Evolutionary conservation across 1,140 invertebrate genomes (phyloP).

Genomic region (Nymphalis io): DNA sequence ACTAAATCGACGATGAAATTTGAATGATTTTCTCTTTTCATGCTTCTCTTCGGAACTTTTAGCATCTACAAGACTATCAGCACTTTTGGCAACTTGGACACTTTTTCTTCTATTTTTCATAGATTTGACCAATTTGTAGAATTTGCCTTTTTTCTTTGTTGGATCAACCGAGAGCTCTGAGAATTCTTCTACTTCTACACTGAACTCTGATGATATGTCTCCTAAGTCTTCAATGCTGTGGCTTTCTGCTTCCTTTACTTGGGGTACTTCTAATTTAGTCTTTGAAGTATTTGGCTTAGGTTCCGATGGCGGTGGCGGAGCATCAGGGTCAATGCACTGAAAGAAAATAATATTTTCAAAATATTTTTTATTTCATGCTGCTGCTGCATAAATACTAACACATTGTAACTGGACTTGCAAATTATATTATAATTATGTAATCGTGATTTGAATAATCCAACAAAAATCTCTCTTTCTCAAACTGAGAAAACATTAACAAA

Average conservation of each 20-base stretch:
- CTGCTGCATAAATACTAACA: too few species aligned
- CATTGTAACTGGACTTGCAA: too few species aligned
- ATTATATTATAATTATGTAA: too few species aligned
- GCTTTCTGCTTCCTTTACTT: constrained; percentile 57
- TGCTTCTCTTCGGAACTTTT: constrained; percentile 59
- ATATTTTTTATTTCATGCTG: too few species aligned
- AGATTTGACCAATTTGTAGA: constrained; percentile 71
- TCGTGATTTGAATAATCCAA: too few species aligned
- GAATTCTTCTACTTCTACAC: constrained; percentile 73
- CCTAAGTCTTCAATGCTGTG: constrained; percentile 74
- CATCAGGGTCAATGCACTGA: constrained; percentile 74
- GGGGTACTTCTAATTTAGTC: constrained; percentile 56
- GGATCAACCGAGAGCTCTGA: constrained; percentile 56
- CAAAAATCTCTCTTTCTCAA: too few species aligned
- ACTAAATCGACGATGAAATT: constrained; percentile 74
- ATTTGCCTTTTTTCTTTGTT: constrained; percentile 68
- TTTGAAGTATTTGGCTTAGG: constrained; percentile 72
- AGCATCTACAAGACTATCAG: constrained; percentile 64
- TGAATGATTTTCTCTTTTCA: constrained; percentile 73
- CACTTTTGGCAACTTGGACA: constrained; percentile 42
- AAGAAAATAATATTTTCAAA: constrained; percentile 30
- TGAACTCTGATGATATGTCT: constrained; percentile 77
- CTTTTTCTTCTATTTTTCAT: constrained; percentile 67
- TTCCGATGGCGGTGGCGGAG: constrained; percentile 58
- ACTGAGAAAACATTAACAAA: too few species aligned